These are phyloP conservation scores for Lasaia peninsularis DNA, from an alignment of 1,140 invertebrate species.

Conservation along the genomic window DNA sequence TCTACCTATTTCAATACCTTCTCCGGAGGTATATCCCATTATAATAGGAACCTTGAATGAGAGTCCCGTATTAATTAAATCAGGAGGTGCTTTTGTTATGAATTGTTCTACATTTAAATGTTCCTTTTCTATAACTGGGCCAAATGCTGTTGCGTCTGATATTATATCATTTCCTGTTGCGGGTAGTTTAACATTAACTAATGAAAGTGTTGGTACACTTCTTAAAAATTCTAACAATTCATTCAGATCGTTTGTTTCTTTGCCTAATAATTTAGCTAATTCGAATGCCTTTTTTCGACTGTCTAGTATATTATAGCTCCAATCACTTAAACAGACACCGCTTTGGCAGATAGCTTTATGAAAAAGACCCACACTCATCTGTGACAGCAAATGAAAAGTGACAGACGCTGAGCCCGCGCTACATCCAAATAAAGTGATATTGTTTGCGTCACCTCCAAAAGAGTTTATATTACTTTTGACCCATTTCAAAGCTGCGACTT, in stretches of 20 bases:
- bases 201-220: slow-evolving; percentile 39
- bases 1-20: slow-evolving; percentile 61
- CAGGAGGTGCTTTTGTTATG: slow-evolving; percentile 40
- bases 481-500: slow-evolving; percentile 80
- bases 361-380: slow-evolving; percentile 74
- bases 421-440: slow-evolving; percentile 83
- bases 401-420: slow-evolving; percentile 82
- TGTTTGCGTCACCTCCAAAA: slow-evolving; percentile 79
- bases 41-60: slow-evolving; percentile 53
- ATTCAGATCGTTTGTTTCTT: slow-evolving; percentile 45
- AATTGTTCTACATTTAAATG: slow-evolving; percentile 46
- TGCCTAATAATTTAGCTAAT: slow-evolving; percentile 52
- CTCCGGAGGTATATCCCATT: slow-evolving; percentile 55
- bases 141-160: slow-evolving; percentile 46
- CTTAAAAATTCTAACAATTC: slow-evolving; percentile 55
- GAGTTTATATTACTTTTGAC: slow-evolving; percentile 79
- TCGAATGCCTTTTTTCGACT: slow-evolving; percentile 49
- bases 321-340: slow-evolving; percentile 67
- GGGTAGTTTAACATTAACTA: slow-evolving; percentile 54
- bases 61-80: slow-evolving; percentile 40
- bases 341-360: slow-evolving; percentile 72
- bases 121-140: slow-evolving; percentile 59
- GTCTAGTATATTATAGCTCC: slow-evolving; percentile 52
- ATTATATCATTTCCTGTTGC: slow-evolving; percentile 37
- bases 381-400: slow-evolving; percentile 81